Evolutionary conservation across 1,140 invertebrate species (phyloP), one percentile per base, ranked within the genome.

Genomic region (Pteromalus puparum): DNA sequence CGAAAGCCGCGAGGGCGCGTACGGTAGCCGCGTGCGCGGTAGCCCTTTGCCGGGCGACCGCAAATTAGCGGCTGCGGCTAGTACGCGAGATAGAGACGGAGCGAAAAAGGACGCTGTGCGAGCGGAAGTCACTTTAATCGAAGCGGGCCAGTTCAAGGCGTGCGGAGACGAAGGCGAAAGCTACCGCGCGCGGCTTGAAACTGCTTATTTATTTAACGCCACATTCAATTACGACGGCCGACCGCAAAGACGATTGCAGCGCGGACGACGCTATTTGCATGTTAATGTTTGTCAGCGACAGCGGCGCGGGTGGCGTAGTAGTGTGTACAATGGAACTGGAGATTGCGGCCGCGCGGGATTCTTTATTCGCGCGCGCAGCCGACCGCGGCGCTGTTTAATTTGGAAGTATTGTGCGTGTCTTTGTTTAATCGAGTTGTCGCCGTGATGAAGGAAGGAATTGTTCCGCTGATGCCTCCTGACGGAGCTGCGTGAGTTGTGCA

Each of bases 181-280:
- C 42, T 85, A 67, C 85, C 9, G 48, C 85, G 77, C 79, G 81
- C 84, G 76, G 30, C 24, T 84, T 86, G 89, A 90, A 90, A 91
- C 90, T 90, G 90, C 90, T 91, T 91, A 91, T 91, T 91, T 91
- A 91, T 91, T 91, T 90, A 91, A 78, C 90, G 90, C 87, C 90
- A 88, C 91, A 91, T 91, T 91, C 91, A 91, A 91, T 91, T 91
- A 91, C 87, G 87, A 75, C 78, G 84, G 84, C 75, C 86, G 86
- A 91, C 90, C 90, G 87, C 90, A 91, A 87, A 88, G 89, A 87
- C 90, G 88, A 91, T 91, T 91, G 89, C 89, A 65, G 88, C 89
- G 72, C 73, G 70, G 53, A 28, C 87, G 85, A 89, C 87, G 89
- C 89, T 88, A 91, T 90, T 91, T 91, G 88, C 88, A 91, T 90